Percentiles rank a stretch among this genome's conserved stretches.
Conservation (phyloP, 2,888 invertebrate species). For the Lepas anatifera region DNA sequence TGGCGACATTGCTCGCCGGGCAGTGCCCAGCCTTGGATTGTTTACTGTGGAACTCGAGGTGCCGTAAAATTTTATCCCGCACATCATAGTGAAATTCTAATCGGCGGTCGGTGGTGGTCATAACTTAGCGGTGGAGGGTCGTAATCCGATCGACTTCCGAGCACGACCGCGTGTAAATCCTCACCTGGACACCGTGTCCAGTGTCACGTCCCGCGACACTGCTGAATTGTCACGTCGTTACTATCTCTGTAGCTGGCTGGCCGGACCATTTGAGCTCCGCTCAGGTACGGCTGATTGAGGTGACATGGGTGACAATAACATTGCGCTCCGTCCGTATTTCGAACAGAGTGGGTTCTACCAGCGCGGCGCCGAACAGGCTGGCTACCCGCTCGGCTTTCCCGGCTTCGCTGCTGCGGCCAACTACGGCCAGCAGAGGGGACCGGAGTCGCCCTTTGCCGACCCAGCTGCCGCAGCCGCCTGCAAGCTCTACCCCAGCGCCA, state of each 20-base stretch:
- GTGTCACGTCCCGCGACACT: too few relatives aligned
- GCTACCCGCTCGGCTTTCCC: slow-evolving; percentile 56
- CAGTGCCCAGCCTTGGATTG: background rate
- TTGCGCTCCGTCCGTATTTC: slow-evolving; percentile 81
- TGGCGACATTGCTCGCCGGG: too few relatives aligned
- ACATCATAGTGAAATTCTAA: background rate
- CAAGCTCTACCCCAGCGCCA: slow-evolving; percentile 60
- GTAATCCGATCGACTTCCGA: background rate
- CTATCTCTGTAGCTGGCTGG: too few relatives aligned
- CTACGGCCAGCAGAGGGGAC: slow-evolving; percentile 30
- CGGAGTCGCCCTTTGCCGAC: slow-evolving; percentile 40
- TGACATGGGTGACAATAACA: background rate
- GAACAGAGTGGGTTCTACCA: slow-evolving; percentile 94
- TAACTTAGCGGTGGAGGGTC: background rate
- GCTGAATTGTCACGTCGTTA: too few relatives aligned
- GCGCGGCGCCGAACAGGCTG: slow-evolving; percentile 55
- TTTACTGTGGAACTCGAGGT: background rate
- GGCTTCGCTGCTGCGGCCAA: slow-evolving; percentile 11
- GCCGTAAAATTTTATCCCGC: background rate
- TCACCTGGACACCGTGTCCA: too few relatives aligned
- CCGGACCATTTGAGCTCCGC: background rate
- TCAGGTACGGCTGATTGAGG: too few relatives aligned
- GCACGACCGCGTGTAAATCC: background rate
- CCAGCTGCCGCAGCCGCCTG: background rate
- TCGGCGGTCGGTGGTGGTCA: background rate